Evolutionary conservation across 2,797 vertebrate species (phyloP).

Genomic region (Myotis vivesi): DNA sequence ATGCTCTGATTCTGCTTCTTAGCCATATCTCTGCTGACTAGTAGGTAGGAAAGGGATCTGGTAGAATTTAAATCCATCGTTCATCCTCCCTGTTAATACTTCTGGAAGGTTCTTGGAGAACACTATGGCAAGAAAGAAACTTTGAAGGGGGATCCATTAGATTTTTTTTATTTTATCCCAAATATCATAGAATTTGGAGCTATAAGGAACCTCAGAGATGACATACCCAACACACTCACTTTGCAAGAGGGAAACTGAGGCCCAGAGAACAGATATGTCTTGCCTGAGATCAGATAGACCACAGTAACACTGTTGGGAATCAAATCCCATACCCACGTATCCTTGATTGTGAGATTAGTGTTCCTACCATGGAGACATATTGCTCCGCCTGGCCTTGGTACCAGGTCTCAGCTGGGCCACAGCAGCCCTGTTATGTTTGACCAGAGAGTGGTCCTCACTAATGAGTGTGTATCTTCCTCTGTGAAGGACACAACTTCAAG

Average conservation of each 20-base stretch:
- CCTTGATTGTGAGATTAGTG: background rate
- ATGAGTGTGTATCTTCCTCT: background rate
- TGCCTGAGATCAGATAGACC: background rate
- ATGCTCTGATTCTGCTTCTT: background rate
- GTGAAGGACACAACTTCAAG: background rate
- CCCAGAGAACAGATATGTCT: background rate
- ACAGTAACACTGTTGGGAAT: background rate
- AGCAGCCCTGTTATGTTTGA: background rate
- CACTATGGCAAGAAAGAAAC: background rate
- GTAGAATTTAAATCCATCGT: background rate
- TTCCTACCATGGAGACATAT: background rate
- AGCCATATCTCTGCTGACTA: background rate
- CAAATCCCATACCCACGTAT: background rate
- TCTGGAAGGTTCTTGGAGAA: background rate
- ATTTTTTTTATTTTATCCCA: background rate
- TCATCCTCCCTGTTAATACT: background rate
- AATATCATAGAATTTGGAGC: background rate
- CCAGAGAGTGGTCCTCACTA: background rate
- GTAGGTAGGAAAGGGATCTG: background rate
- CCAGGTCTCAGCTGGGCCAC: background rate
- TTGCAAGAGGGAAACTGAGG: background rate
- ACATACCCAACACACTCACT: background rate
- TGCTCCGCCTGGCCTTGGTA: background rate
- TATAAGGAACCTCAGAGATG: background rate
- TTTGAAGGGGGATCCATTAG: background rate